These are phyloP conservation scores for Cyprinodon diabolis DNA, from an alignment of 2,797 vertebrate genomes.

Conservation along the genomic window DNA sequence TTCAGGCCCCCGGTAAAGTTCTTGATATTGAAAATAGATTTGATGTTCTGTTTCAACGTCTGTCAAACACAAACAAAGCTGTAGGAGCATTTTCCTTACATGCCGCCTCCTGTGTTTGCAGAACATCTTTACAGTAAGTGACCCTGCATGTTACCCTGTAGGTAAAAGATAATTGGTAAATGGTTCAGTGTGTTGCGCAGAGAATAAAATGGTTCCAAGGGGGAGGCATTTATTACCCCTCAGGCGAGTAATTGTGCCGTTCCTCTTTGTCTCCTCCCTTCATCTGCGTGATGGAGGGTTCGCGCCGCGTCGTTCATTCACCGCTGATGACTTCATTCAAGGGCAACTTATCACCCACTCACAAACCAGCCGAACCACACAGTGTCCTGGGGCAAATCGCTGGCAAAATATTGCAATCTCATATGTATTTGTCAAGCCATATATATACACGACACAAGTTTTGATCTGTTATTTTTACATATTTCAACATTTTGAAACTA, in stretches of 20 bases:
- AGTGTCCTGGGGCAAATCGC: slow-evolving; percentile 76
- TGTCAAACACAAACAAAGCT: slow-evolving; percentile 24
- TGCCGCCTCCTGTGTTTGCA: slow-evolving; percentile 44
- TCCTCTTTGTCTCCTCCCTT: slow-evolving; percentile 80
- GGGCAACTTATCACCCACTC: slow-evolving; percentile 85
- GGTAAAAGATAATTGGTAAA: slow-evolving; percentile 74
- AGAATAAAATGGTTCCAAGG: slow-evolving; percentile 65
- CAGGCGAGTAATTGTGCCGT: slow-evolving; percentile 78
- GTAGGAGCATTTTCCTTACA: slow-evolving; percentile 33
- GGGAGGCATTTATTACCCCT: slow-evolving; percentile 79
- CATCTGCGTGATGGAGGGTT: slow-evolving; percentile 83
- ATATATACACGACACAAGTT: slow-evolving; percentile 8
- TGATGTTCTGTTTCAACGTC: slow-evolving; percentile 19
- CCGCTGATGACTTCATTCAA: slow-evolving; percentile 83
- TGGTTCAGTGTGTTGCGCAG: slow-evolving; percentile 62
- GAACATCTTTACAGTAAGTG: slow-evolving; percentile 62
- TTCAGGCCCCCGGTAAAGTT: neutral
- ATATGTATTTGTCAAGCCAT: slow-evolving; percentile 46
- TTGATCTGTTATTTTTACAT: slow-evolving; percentile 14
- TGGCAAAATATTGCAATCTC: slow-evolving; percentile 51
- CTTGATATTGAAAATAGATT: slow-evolving; percentile 7
- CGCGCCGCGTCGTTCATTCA: slow-evolving; percentile 75
- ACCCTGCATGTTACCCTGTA: slow-evolving; percentile 62
- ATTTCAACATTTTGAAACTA: slow-evolving; percentile 39
- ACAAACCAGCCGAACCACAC: slow-evolving; percentile 76